Evolutionary conservation across 2,888 invertebrate genomes (phyloP), one percentile per base, ranked within the genome.

Genomic region (Portevinia maculata): DNA sequence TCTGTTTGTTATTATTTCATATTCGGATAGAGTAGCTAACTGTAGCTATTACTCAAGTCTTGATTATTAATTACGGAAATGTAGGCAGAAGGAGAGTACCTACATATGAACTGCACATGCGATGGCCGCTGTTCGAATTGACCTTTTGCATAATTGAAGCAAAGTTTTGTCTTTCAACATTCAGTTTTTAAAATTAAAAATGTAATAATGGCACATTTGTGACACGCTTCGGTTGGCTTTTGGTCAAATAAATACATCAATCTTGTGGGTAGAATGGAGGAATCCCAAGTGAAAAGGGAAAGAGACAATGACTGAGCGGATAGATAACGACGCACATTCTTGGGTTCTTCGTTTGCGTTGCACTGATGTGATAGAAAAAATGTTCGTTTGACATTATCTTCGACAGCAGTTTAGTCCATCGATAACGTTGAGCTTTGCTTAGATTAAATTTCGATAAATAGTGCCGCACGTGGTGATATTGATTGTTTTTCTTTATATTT

Each of bases 141-240:
- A 65, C 65, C 79, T 65, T 67, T 71, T 59, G 53, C 73, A 73
- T 79, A 78, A 59, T 59, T 71, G 28, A 60, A 34, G 13, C 17
- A 19, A 65, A 21, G 34, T 60, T 34, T 46, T n/a, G 17, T 13
- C 41, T 50, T 37, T 41, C 21, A 39, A 24, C 34, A 69, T 24
- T 24, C 28, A 17, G 13, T 41, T 6, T 48, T 37, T 21, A 15
- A 50, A 57, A 57, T 74, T 65, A 50, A 34, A 53, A 37, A 34
- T 28, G 32, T 28, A 62, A 19, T 13, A 62, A 53, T 5, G 28
- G 2, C 37, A 46, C 62, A 62, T 13, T 44, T 71, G 50, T 46
- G 17, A 6, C 24, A 53, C n/a, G 15, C 19, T 55, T 13, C 13
- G 7, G 15, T 24, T 34, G 13, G 34, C 15, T n/a, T n/a, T 19